phyloP scores from a whole-genome alignment of 2,888 invertebrate species.

The Macrosoma leucophasiata region DNA sequence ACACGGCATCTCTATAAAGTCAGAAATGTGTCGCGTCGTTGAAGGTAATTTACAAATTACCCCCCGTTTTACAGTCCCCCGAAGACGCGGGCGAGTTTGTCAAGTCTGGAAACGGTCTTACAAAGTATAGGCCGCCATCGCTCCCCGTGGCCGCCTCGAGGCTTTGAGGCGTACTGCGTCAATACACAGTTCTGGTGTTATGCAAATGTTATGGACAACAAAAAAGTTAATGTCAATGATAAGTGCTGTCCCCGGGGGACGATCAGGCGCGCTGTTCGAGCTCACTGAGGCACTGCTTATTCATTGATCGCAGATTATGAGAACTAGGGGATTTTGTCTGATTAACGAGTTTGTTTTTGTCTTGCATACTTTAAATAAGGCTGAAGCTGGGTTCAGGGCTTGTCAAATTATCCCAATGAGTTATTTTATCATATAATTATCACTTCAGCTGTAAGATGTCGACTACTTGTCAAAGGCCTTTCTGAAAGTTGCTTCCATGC shows the following conservation, averaged over 20 bases:
- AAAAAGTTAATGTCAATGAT: constrained; percentile 75
- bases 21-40: constrained; percentile 21
- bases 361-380: too few species aligned
- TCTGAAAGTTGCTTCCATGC: too few species aligned
- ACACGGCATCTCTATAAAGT: constrained; percentile 24
- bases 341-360: too few species aligned
- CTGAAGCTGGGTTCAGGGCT: too few species aligned
- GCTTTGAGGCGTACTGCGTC: constrained; percentile 47
- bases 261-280: constrained; percentile 50
- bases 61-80: constrained; percentile 51
- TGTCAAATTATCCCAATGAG: too few species aligned
- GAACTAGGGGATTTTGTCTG: too few species aligned
- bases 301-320: too few species aligned
- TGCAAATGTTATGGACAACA: constrained; percentile 76
- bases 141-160: constrained; percentile 56
- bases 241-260: constrained; percentile 63
- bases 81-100: constrained; percentile 46
- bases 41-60: constrained; percentile 51
- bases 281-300: too few species aligned
- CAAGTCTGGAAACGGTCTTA: constrained; percentile 72
- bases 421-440: too few species aligned
- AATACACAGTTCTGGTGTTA: constrained; percentile 66
- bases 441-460: too few species aligned
- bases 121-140: constrained; percentile 61
- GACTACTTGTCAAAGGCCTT: too few species aligned